Evolutionary conservation across 2,113 vertebrate species (phyloP).

Genomic region (Toxotes chatareus): DNA sequence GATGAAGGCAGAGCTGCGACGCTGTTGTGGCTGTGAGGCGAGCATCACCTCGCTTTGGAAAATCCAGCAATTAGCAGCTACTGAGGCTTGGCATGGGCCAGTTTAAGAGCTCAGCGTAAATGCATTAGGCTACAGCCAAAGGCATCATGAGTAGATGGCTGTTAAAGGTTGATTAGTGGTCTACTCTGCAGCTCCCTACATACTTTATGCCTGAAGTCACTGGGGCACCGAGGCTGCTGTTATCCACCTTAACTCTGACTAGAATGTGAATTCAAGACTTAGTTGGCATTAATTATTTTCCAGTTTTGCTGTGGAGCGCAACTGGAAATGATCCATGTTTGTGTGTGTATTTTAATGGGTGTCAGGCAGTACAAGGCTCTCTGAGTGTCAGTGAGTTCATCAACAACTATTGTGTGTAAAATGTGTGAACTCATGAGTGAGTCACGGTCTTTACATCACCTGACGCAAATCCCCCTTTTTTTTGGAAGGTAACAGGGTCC

Average conservation of each 20-base stretch:
- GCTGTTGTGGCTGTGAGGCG: conserved; percentile 16
- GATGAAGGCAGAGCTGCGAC: conserved; percentile 16
- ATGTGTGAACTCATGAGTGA: conserved; percentile 24
- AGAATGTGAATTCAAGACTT: background rate
- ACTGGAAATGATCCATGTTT: background rate
- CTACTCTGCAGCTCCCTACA: background rate
- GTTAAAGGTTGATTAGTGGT: conserved; percentile 31
- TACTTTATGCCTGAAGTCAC: conserved; percentile 37
- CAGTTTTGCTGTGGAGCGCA: background rate
- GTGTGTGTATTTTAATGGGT: background rate
- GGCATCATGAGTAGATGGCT: conserved; percentile 22
- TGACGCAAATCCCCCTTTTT: background rate
- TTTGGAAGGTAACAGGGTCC: background rate
- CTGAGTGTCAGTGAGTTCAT: too few relatives aligned
- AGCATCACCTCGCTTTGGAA: conserved; percentile 44
- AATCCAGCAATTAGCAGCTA: conserved; percentile 56
- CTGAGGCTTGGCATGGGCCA: conserved; percentile 43
- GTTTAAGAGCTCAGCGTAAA: conserved; percentile 36
- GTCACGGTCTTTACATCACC: conserved; percentile 11
- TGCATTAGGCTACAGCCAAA: conserved; percentile 18
- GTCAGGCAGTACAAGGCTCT: background rate
- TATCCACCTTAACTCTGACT: background rate
- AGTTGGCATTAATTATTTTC: background rate
- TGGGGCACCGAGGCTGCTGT: conserved; percentile 4
- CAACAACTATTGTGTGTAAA: too few relatives aligned